phyloP scores from a whole-genome alignment of 2,888 invertebrate species.

The Acronicta leporina region DNA sequence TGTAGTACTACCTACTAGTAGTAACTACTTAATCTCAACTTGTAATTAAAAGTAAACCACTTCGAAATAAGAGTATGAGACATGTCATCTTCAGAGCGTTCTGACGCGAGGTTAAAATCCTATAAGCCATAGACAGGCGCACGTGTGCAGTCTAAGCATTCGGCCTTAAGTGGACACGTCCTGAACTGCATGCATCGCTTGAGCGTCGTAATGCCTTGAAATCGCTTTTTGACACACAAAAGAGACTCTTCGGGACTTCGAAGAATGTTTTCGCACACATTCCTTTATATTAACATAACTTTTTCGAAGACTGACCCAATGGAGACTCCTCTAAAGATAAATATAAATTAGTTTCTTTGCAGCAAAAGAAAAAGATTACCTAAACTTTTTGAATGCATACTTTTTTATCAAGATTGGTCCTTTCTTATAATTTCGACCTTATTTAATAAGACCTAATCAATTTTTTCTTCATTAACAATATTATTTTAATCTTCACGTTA shows the following conservation, averaged over 20 bases:
- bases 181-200: conserved; percentile 34
- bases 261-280: too few species aligned
- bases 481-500: conserved; percentile 37
- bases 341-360: too few species aligned
- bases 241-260: conserved; percentile 5
- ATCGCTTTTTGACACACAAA: conserved; percentile 48
- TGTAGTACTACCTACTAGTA: too few species aligned
- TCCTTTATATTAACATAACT: too few species aligned
- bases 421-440: too few species aligned
- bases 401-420: too few species aligned
- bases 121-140: conserved; percentile 33
- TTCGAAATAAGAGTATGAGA: conserved; percentile 17
- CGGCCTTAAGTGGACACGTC: conserved; percentile 50
- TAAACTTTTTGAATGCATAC: too few species aligned
- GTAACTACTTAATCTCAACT: too few species aligned
- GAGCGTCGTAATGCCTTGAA: conserved; percentile 27
- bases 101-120: conserved; percentile 30
- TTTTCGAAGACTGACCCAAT: too few species aligned
- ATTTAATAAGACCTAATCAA: background rate
- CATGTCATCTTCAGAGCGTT: conserved; percentile 17
- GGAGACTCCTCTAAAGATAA: too few species aligned
- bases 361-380: too few species aligned
- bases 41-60: too few species aligned
- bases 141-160: conserved; percentile 42
- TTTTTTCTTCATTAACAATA: conserved; percentile 33